Evolutionary conservation across 1,140 invertebrate genomes (phyloP).

Genomic region (Anoplolepis gracilipes): DNA sequence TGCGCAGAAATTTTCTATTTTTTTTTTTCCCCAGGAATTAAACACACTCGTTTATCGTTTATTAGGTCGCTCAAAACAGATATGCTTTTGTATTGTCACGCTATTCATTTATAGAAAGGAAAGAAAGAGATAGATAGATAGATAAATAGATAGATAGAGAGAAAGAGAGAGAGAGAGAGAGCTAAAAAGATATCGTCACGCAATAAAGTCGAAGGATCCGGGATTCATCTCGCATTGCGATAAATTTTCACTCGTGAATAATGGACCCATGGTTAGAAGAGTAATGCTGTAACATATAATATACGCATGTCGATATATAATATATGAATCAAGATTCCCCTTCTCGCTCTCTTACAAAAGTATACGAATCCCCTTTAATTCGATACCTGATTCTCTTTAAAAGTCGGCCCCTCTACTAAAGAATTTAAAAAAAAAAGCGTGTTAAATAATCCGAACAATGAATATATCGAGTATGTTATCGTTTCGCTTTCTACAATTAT

Average conservation of each 20-base stretch:
- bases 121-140: not conserved
- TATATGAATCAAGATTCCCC: not conserved
- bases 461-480: not conserved
- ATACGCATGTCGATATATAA: constrained; percentile 22
- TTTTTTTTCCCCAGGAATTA: constrained; percentile 21
- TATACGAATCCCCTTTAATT: not conserved
- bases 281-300: constrained; percentile 28
- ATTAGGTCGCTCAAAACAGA: constrained; percentile 71
- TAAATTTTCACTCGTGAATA: not conserved
- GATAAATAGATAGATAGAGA: too few relatives aligned
- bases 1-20: constrained; percentile 22
- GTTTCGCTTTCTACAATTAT: constrained; percentile 22
- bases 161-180: not conserved
- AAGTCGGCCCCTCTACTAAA: constrained; percentile 17
- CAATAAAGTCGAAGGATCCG: not conserved
- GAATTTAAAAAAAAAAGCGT: constrained; percentile 19
- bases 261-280: constrained; percentile 2
- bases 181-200: not conserved
- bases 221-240: constrained; percentile 1
- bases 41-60: constrained; percentile 42
- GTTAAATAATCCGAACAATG: not conserved
- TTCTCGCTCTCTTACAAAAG: not conserved
- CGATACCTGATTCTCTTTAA: not conserved
- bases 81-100: constrained; percentile 69
- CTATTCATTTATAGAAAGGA: constrained; percentile 40